These are phyloP conservation scores for Neoarius graeffei DNA, from an alignment of 2,113 vertebrate genomes.

Conservation along the genomic window DNA sequence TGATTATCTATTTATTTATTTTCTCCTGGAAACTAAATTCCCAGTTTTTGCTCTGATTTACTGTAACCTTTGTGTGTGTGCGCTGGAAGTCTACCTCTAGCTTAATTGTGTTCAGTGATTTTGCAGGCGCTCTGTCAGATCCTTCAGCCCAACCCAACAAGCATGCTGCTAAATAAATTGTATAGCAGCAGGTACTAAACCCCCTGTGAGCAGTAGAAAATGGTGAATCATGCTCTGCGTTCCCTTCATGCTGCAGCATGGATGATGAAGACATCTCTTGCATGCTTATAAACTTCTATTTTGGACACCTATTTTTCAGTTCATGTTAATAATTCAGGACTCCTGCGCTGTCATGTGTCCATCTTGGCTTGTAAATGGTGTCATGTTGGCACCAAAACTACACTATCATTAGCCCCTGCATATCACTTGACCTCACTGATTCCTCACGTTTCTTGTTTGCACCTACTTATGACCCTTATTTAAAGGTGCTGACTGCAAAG, in stretches of 20 bases:
- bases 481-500: background rate
- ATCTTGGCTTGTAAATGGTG: constrained; percentile 16
- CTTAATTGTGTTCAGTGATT: background rate
- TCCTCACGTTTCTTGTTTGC: background rate
- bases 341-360: constrained; percentile 22
- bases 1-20: background rate
- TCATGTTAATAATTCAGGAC: constrained; percentile 71
- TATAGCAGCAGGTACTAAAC: constrained; percentile 26
- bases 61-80: background rate
- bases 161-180: constrained; percentile 44
- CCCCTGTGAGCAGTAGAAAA: constrained; percentile 38
- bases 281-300: constrained; percentile 62
- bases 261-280: constrained; percentile 3
- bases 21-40: background rate
- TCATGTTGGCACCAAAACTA: background rate
- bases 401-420: background rate
- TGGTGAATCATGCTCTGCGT: background rate
- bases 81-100: background rate
- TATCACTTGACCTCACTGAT: background rate
- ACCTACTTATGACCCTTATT: background rate
- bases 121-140: constrained; percentile 18
- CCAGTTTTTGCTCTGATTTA: background rate
- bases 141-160: background rate
- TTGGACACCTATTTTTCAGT: constrained; percentile 67
- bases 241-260: constrained; percentile 11